A percentile compares a stretch with the other conserved stretches of the same genome.
phyloP scores from a whole-genome alignment of 2,113 vertebrate genomes.

The Limnothrissa miodon region DNA sequence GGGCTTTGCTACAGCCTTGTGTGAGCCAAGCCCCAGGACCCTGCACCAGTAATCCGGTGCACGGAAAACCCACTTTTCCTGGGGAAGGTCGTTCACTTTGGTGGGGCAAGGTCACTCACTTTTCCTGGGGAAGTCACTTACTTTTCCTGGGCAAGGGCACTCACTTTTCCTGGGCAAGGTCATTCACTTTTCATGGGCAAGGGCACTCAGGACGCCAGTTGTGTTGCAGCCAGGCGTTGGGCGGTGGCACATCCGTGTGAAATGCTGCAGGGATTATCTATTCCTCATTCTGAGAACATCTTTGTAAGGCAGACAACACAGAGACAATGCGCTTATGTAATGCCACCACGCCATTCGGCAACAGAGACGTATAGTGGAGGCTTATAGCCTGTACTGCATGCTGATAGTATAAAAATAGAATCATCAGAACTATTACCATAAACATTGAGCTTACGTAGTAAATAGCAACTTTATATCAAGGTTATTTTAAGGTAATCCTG shows the following conservation, averaged over 20 bases:
- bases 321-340: neutral
- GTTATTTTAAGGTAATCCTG: neutral
- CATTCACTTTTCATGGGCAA: slow-evolving; percentile 25
- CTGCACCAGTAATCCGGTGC: slow-evolving; percentile 42
- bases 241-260: neutral
- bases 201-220: neutral
- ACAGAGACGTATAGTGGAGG: neutral
- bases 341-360: neutral
- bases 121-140: slow-evolving; percentile 30
- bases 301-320: neutral
- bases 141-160: slow-evolving; percentile 28
- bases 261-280: neutral
- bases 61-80: slow-evolving; percentile 31
- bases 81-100: slow-evolving; percentile 26
- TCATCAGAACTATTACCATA: neutral
- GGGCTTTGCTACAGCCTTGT: slow-evolving; percentile 47
- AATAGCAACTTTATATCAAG: neutral
- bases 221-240: neutral
- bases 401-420: neutral
- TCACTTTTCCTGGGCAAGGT: slow-evolving; percentile 24
- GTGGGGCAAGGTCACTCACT: no score
- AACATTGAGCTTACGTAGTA: neutral
- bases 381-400: neutral
- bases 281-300: neutral
- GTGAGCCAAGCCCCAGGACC: slow-evolving; percentile 40